Conservation (phyloP, 1,140 invertebrate species). For the Forficula auricularia region DNA sequence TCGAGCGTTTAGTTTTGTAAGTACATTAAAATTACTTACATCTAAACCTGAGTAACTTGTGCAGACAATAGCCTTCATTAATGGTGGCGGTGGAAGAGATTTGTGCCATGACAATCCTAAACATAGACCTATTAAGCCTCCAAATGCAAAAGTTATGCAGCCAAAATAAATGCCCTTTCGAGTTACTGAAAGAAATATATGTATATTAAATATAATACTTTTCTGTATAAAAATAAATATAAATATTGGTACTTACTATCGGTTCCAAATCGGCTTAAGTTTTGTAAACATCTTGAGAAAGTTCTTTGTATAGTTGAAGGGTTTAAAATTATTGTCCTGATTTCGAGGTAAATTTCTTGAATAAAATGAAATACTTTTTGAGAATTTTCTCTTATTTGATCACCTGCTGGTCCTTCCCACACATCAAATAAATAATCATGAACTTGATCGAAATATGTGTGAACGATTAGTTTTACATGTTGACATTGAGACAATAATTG, state of each 20-base stretch:
- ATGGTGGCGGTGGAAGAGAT: constrained; percentile 21
- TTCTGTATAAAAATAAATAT: neutral
- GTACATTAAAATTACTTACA: constrained; percentile 22
- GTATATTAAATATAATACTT: constrained; percentile 5
- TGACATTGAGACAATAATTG: constrained; percentile 6
- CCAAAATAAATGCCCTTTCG: constrained; percentile 31
- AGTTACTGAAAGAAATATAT: constrained; percentile 22
- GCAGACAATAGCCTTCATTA: constrained; percentile 35
- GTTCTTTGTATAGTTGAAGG: neutral
- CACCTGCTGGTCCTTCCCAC: constrained; percentile 21
- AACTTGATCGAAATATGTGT: constrained; percentile 15
- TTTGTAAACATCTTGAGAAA: neutral
- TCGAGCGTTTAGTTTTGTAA: constrained; percentile 9
- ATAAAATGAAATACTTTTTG: constrained; percentile 19
- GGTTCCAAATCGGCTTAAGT: neutral
- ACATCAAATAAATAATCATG: constrained; percentile 21
- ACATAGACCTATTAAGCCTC: constrained; percentile 30
- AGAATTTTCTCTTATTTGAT: constrained; percentile 22
- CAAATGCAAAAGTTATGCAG: constrained; percentile 28
- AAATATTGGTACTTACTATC: constrained; percentile 4
- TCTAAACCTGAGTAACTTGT: constrained; percentile 33
- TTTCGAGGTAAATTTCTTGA: neutral
- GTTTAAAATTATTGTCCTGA: neutral
- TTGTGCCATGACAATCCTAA: constrained; percentile 25
- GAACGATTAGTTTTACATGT: constrained; percentile 8